Evolutionary conservation across 2,113 vertebrate genomes (phyloP).

Genomic region (Scophthalmus maximus): DNA sequence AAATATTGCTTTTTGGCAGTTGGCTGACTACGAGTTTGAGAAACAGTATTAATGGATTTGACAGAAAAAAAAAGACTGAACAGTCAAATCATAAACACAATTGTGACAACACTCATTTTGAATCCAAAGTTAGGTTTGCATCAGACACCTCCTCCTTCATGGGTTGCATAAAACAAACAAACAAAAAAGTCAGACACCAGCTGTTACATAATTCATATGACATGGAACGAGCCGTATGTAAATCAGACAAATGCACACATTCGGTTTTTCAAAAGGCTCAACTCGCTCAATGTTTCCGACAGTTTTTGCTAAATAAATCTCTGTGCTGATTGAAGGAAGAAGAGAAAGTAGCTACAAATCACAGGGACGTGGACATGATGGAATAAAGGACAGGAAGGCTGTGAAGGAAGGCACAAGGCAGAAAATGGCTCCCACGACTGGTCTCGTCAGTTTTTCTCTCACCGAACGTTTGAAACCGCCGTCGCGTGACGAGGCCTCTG

Average conservation of each 20-base stretch:
- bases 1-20: not conserved
- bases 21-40: not conserved
- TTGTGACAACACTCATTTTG: slow-evolving; percentile 3
- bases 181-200: slow-evolving; percentile 3
- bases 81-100: slow-evolving; percentile 11
- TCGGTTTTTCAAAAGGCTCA: slow-evolving; percentile 51
- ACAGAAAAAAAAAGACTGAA: not conserved
- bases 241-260: slow-evolving; percentile 40
- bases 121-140: not conserved
- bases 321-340: slow-evolving; percentile 41
- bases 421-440: slow-evolving; percentile 55
- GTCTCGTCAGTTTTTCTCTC: slow-evolving; percentile 30
- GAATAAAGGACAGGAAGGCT: slow-evolving; percentile 39
- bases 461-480: slow-evolving; percentile 31
- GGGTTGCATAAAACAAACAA: not conserved
- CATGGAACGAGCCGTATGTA: not conserved
- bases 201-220: slow-evolving; percentile 31
- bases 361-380: slow-evolving; percentile 24
- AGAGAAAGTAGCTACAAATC: slow-evolving; percentile 5
- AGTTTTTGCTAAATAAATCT: not conserved
- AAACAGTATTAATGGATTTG: not conserved
- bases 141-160: not conserved
- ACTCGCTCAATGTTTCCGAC: slow-evolving; percentile 24
- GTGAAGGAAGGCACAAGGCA: slow-evolving; percentile 71
- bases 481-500: slow-evolving; percentile 16